A percentile compares a stretch with the other conserved stretches of the same genome.
Evolutionary conservation across 2,113 vertebrate genomes (phyloP).

Genomic region (Conger conger): DNA sequence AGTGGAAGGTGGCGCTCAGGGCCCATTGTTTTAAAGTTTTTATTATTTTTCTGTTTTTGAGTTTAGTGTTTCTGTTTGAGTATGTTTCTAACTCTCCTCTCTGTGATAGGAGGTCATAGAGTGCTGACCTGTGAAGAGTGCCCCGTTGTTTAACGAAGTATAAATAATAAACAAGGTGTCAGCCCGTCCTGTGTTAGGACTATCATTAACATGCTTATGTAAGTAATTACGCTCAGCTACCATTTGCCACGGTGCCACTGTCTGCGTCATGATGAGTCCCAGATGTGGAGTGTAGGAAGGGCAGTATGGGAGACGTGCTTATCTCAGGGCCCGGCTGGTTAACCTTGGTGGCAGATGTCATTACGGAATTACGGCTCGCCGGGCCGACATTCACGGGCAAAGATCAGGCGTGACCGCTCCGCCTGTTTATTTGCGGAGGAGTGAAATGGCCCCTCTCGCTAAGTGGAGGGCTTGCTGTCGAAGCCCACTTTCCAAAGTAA

Average conservation of each 20-base stretch:
- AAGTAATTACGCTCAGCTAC: constrained; percentile 27
- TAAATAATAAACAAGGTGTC: constrained; percentile 31
- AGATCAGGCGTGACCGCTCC: constrained; percentile 5
- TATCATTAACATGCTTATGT: constrained; percentile 27
- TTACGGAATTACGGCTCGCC: constrained; percentile 14
- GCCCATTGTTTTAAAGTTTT: not conserved
- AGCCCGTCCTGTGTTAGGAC: not conserved
- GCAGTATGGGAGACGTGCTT: constrained; percentile 20
- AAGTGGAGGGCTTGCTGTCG: constrained; percentile 16
- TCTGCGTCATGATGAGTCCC: constrained; percentile 36
- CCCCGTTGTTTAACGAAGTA: constrained; percentile 11
- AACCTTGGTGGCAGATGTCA: constrained; percentile 24
- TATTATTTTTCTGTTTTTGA: not conserved
- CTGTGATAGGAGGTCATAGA: not conserved
- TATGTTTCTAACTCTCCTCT: not conserved
- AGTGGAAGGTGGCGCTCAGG: constrained; percentile 6
- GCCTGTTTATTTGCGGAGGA: constrained; percentile 9
- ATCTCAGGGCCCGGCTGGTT: constrained; percentile 25
- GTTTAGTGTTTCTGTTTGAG: not conserved
- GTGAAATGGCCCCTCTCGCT: not conserved
- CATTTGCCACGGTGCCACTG: constrained; percentile 22
- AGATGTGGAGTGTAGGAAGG: constrained; percentile 29
- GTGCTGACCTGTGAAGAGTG: not conserved
- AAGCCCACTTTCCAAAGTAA: constrained; percentile 17
- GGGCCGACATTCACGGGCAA: constrained; percentile 4